Base-by-base conservation (phyloP, 2,888 invertebrate species). In the Fragum sueziense region DNA sequence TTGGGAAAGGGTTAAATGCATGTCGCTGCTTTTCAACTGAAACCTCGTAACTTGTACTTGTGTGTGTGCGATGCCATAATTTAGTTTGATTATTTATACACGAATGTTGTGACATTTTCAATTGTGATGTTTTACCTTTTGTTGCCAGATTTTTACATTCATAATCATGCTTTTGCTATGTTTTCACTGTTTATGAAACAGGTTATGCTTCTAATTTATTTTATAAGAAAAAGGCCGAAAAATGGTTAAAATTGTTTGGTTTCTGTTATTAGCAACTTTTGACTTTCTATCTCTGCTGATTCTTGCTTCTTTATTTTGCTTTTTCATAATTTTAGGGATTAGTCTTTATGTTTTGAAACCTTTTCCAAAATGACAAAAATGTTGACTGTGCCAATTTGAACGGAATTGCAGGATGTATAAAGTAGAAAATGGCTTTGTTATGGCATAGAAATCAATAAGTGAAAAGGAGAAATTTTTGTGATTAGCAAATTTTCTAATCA, bases 1-100 rank as follows among this genome's bases (percentile, higher is more conserved):
- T 1, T 29, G 27, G 27, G 1, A 29, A 59, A 29, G 31, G 29
- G 31, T 29, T 59, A 59, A 59, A n/a, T n/a, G n/a, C 37, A 37
- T n/a, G 20, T 1, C 25, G 22, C 11, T 22, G 54, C 54, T 54
- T 54, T 54, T 25, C 25, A 11, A 54, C 22, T 17, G 25, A 25
- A 22, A 22, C n/a, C n/a, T n/a, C n/a, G n/a, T n/a, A n/a, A n/a
- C 20, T n/a, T 29, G 62, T 33, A 62, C 2, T 20, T n/a, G 34
- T 33, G 57, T 33, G 17, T 33, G 29, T 31, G 29, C 20, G 57
- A 57, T 69, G 68, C 69, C 59, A 61, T 37, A 37, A n/a, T 76
- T 57, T 27, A 61, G 27, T 51, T 65, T 73, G 31, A 73, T 65
- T 33, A 25, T 73, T 31, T 68, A 68, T 73, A 52, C 65, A 74